Evolutionary conservation across 2,888 invertebrate species (phyloP).

Genomic region (Eupithecia centaureata): DNA sequence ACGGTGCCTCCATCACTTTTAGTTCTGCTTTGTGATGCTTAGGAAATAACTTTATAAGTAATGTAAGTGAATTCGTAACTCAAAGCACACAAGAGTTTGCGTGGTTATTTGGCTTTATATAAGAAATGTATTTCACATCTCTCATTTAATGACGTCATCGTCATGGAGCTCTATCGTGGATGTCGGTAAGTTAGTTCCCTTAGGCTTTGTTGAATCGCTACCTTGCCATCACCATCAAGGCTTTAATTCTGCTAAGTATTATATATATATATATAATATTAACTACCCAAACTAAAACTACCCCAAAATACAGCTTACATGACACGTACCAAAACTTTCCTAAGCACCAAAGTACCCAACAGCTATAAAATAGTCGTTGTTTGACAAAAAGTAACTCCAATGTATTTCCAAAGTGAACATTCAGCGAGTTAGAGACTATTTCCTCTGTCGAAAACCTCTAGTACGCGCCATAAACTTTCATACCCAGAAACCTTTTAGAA

Average conservation of each 20-base stretch:
- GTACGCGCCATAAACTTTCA: slow-evolving; percentile 64
- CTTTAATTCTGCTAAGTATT: not conserved
- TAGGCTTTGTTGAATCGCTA: not conserved
- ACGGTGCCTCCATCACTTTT: not conserved
- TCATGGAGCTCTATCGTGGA: not conserved
- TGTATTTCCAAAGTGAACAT: slow-evolving; percentile 2
- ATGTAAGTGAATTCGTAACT: not conserved
- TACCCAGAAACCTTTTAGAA: slow-evolving; percentile 69
- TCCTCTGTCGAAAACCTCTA: slow-evolving; percentile 37
- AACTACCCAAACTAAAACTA: not conserved
- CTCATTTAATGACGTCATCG: not conserved
- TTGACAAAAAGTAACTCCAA: not conserved
- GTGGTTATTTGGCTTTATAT: not conserved
- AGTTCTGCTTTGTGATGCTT: not conserved
- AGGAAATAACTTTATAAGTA: not conserved
- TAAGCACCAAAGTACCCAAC: not conserved
- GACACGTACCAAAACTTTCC: not conserved
- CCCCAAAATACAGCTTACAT: not conserved
- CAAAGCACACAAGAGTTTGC: not conserved
- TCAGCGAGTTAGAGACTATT: slow-evolving; percentile 17
- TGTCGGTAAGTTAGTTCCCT: not conserved
- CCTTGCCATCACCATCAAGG: not conserved
- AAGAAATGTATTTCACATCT: no score
- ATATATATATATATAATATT: not conserved
- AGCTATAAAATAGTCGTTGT: not conserved